Conservation (phyloP, 2,888 invertebrate species). For the Ophion ventricosus region DNA sequence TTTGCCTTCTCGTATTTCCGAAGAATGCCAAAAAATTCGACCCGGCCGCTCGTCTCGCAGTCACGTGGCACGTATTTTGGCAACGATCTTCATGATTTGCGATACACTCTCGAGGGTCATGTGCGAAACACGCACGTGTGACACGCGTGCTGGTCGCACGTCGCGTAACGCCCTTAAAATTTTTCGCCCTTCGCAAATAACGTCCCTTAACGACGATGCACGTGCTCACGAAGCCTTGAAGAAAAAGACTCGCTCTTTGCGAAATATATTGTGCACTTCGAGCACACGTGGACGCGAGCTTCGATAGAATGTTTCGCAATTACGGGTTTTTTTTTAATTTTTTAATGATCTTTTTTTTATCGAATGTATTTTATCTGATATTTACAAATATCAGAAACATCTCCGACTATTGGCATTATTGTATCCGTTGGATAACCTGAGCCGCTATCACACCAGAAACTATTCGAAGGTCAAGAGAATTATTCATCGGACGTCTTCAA, state of each 20-base stretch:
- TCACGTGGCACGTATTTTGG: constrained; percentile 28
- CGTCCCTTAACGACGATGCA: constrained; percentile 32
- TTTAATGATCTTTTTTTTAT: no score
- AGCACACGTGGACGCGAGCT: no score
- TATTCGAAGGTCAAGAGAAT: no score
- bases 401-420: no score
- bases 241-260: constrained; percentile 14
- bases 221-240: background rate
- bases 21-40: background rate
- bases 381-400: no score
- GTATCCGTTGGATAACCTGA: no score
- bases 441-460: no score
- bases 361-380: no score
- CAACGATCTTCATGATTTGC: constrained; percentile 8
- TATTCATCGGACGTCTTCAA: no score
- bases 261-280: background rate
- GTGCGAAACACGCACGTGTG: constrained; percentile 40
- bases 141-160: constrained; percentile 43
- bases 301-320: no score
- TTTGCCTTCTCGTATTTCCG: constrained; percentile 22
- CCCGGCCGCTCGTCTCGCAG: constrained; percentile 6
- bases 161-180: constrained; percentile 37
- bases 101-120: background rate
- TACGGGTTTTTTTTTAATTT: no score
- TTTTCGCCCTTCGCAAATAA: constrained; percentile 33